Base-by-base conservation (phyloP, 2,113 vertebrate species). In the Electrona antarctica region DNA sequence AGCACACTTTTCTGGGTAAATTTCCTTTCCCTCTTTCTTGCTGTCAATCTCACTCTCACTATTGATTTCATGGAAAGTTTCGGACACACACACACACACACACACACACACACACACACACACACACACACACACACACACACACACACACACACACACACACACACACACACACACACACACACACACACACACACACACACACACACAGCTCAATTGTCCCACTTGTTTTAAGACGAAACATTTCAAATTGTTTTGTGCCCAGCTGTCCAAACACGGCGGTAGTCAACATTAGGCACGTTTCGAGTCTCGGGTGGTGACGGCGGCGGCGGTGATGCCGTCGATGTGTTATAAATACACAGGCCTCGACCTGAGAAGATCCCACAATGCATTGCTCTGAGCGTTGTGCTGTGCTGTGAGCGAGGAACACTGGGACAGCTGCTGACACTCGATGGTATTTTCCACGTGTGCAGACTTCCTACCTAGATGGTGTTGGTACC, bases 191-290 rank as follows among this genome's bases (percentile, higher is more conserved):
- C 21, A 21, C 21, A 21, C 21, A 21, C 21, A 21, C 21, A 21
- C 21, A 82, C 51, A 50, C 76, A 74, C 77, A 54, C 6, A 0
- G 33, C 67, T 89, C 79, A 91, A 86, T 84, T 21, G 86, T 90
- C 82, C 21, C 69, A 77, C 84, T 92, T 87, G 83, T 90, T 90
- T 89, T 69, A 81, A 68, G 60, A 70, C 45, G 8, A 77, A 89
- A 78, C 73, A 69, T 84, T 21, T 81, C 77, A 52, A 69, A 71
- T 88, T 84, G 79, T 91, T 90, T 85, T 83, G 60, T 78, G 65
- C 63, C 21, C 91, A 92, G 88, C 90, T 93, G 92, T 93, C 88
- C 87, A 93, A 93, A 91, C 88, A 90, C 64, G 21, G 69, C 64
- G 76, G 60, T 21, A 84, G 79, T 82, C 75, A 76, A 77, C 85